Evolutionary conservation across 92 coral and sea anemone species (phyloP).

Genomic region (Heteractis magnifica): DNA sequence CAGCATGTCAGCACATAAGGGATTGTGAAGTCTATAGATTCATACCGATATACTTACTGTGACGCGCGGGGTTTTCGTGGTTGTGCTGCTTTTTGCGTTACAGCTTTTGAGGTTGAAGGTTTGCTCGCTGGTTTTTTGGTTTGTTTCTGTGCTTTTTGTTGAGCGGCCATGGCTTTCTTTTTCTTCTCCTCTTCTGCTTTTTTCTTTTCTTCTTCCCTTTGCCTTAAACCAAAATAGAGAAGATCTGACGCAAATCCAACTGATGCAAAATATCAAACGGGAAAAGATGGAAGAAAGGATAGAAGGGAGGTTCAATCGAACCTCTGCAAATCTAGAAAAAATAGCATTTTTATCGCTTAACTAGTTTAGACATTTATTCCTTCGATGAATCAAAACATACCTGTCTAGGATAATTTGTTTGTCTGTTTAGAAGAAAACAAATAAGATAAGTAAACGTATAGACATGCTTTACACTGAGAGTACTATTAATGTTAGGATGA

Average conservation of each 20-base stretch:
- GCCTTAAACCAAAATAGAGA: background rate
- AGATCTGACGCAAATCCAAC: background rate
- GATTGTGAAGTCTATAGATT: too few relatives aligned
- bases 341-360: too few relatives aligned
- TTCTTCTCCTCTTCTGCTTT: constrained; percentile 1
- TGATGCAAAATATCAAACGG: background rate
- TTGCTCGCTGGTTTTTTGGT: background rate
- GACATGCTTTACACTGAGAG: background rate
- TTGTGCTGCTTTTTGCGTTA: background rate
- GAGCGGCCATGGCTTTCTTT: background rate
- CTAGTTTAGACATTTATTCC: too few relatives aligned
- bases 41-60: background rate
- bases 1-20: too few relatives aligned
- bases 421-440: background rate
- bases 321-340: too few relatives aligned
- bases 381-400: background rate
- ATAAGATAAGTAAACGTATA: background rate
- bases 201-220: constrained; percentile 11
- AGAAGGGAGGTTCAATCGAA: background rate
- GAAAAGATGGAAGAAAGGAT: background rate
- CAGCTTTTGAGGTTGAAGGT: constrained; percentile 4
- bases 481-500: background rate
- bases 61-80: background rate
- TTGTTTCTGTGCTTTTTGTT: background rate
- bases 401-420: background rate